Evolutionary conservation across 1,140 invertebrate genomes (phyloP).

Genomic region (Heliothis virescens): DNA sequence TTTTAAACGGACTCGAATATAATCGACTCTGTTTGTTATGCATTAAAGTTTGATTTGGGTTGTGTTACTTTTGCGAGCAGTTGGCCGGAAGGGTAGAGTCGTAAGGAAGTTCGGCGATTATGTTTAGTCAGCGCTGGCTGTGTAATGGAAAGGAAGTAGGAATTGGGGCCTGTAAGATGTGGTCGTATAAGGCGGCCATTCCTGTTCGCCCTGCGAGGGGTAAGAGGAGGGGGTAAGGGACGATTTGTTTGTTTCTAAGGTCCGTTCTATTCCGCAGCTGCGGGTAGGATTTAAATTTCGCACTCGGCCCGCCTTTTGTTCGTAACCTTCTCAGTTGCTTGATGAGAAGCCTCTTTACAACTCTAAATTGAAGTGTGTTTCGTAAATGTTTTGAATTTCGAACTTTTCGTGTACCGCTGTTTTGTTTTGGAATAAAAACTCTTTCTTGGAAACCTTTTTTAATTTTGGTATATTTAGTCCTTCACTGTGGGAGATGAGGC

Average conservation of each 20-base stretch:
- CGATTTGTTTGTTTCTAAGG: constrained; percentile 85
- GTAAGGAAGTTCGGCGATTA: constrained; percentile 86
- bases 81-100: constrained; percentile 83
- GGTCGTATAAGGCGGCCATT: constrained; percentile 83
- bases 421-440: constrained; percentile 42
- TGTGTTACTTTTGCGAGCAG: constrained; percentile 61
- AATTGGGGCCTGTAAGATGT: constrained; percentile 85
- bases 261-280: constrained; percentile 73
- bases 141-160: constrained; percentile 86
- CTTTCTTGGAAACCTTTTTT: constrained; percentile 43
- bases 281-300: constrained; percentile 84
- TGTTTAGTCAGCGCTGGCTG: constrained; percentile 84
- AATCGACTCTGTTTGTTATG: constrained; percentile 45
- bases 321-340: constrained; percentile 71
- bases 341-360: constrained; percentile 79
- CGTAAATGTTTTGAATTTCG: constrained; percentile 69
- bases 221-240: constrained; percentile 60
- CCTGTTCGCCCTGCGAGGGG: constrained; percentile 62
- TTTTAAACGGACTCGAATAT: constrained; percentile 48
- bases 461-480: too few species aligned
- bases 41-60: constrained; percentile 55
- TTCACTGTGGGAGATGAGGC: too few species aligned
- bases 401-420: constrained; percentile 38
- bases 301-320: constrained; percentile 76
- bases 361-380: constrained; percentile 79